A percentile compares a stretch with the other conserved stretches of the same genome.
Conservation (phyloP, 2,113 vertebrate species). For the Benitochromis conjunctus region DNA sequence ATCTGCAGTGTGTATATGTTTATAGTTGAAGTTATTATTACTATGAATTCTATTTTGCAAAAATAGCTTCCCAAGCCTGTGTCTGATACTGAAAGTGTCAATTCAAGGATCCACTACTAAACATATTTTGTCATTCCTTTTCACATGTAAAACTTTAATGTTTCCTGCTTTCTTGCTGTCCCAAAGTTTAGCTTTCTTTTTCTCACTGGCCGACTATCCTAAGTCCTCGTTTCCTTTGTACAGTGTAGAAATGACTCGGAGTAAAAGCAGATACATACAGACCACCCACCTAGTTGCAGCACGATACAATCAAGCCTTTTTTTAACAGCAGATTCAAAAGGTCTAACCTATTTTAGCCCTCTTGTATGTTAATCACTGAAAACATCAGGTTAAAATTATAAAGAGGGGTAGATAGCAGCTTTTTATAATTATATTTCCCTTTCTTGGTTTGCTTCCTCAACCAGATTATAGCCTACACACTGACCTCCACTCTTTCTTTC, state of each 20-base stretch:
- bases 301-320: not conserved
- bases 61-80: not conserved
- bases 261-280: not conserved
- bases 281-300: not conserved
- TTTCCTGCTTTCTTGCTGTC: not conserved
- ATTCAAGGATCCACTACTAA: not conserved
- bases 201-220: not conserved
- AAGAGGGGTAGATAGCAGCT: not conserved
- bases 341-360: not conserved
- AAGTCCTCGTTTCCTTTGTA: rapidly evolving
- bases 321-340: not conserved
- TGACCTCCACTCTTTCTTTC: not conserved
- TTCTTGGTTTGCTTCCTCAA: not conserved
- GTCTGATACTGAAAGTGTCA: not conserved
- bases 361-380: not conserved
- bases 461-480: not conserved
- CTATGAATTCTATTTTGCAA: not conserved
- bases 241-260: not conserved
- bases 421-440: not conserved
- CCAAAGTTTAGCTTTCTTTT: rapidly evolving
- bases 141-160: not conserved
- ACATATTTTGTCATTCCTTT: not conserved
- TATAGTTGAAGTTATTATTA: not conserved
- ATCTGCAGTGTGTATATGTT: not conserved
- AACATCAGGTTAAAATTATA: not conserved